Base-by-base conservation (phyloP, 2,113 vertebrate genomes). In the Lophius piscatorius region DNA sequence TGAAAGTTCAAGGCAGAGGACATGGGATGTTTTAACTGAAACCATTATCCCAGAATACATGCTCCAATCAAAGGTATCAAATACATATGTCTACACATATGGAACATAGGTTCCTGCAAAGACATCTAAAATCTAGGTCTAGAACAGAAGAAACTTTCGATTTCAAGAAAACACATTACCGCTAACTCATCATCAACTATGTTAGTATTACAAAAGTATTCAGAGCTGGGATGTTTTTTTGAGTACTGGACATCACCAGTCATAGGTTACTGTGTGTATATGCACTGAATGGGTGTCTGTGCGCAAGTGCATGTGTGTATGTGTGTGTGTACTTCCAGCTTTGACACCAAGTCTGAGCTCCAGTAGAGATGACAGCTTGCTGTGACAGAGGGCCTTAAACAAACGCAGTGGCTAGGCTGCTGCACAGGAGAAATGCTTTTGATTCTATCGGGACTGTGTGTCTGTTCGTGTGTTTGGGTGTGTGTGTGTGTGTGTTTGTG, bases 391-490 rank as follows among this genome's bases (percentile, higher is more conserved):
- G 83, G 80, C 77, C 56, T 87, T 88, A 88, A 86, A 84, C 74
- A 80, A 90, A 82, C 77, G 45, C 63, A 61, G 70, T 12, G 22
- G 41, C 60, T 78, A 60, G 39, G 70, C 80, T 67, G 85, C 79
- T 84, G 80, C 77, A 82, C 81, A 74, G 62, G 52, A 90, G 80
- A 87, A 82, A 86, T 87, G 83, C 81, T 85, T 91, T 90, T 91
- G 87, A 91, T 89, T 83, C 47, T 41, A 70, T 67, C 58, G 80
- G 77, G 16, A 57, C 47, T 49, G 9, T 46, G 29, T 39, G 39
- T 48, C 31, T 49, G 47, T 41, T 42, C 44, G 65, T 51, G 46
- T 40, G 21, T 35, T 40, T 21, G 69, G 18, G 49, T 49, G 55
- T 42, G 33, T 26, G 22, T 41, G 54, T 40, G 56, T 33, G 29